phyloP scores from a whole-genome alignment of 2,888 invertebrate species.

The Listrodromus nycthemerus region DNA sequence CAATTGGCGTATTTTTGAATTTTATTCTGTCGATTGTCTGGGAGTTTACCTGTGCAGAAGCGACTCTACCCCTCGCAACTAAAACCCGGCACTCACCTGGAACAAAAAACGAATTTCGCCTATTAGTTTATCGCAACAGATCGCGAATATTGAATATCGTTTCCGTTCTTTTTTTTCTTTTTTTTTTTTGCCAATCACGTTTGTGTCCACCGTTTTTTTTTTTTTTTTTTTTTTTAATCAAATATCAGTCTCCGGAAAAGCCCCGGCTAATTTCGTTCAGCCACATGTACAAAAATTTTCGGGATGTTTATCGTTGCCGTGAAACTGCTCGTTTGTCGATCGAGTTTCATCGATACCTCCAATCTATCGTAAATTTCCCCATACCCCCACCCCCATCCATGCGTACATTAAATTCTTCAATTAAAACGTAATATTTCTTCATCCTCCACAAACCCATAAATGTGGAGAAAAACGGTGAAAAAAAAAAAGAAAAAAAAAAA shows the following conservation, averaged over 20 bases:
- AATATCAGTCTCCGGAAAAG: not conserved
- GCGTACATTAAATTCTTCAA: constrained; percentile 28
- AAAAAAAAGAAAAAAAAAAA: not conserved
- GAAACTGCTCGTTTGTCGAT: not conserved
- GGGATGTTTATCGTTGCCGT: not conserved
- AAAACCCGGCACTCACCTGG: constrained; percentile 39
- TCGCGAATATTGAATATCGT: not conserved
- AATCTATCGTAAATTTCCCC: not conserved
- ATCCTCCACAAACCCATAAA: constrained; percentile 24
- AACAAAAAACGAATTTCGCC: constrained; percentile 23
- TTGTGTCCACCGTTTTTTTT: no score
- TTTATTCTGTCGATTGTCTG: no score
- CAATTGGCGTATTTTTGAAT: not conserved
- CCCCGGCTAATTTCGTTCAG: not conserved
- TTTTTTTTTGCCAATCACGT: no score
- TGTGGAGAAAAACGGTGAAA: not conserved
- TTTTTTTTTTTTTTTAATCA: no score
- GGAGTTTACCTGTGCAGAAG: not conserved
- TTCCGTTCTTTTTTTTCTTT: no score
- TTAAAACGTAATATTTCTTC: constrained; percentile 34
- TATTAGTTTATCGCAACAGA: not conserved
- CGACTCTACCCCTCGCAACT: not conserved
- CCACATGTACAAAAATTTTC: not conserved
- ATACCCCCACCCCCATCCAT: not conserved
- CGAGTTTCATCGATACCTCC: constrained; percentile 6